Percentiles rank a stretch among this genome's conserved stretches.
These are phyloP conservation scores for Acipenser transmontanus DNA, from an alignment of 2,797 vertebrate species.

Conservation along the genomic window DNA sequence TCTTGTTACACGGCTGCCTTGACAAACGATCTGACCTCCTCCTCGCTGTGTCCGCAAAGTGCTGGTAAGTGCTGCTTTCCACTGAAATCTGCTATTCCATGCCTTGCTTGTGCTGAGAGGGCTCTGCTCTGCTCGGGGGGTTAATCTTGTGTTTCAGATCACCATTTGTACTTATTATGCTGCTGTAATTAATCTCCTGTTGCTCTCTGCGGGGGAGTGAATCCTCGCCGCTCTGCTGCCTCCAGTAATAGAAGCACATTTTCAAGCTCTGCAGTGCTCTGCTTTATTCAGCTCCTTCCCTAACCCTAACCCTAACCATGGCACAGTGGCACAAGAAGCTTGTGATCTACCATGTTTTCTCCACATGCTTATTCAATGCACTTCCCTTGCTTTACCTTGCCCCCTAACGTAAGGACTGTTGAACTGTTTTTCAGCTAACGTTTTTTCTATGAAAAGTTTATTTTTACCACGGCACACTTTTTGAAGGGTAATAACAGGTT, in stretches of 20 bases:
- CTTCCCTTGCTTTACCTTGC: too few species aligned
- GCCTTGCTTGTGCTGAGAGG: constrained; percentile 27
- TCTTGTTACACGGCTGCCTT: neutral
- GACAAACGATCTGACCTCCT: constrained; percentile 29
- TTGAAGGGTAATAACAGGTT: too few species aligned
- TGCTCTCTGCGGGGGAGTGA: constrained; percentile 74
- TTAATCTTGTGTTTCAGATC: constrained; percentile 68
- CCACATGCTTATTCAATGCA: too few species aligned
- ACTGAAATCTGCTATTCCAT: constrained; percentile 34
- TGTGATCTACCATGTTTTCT: too few species aligned
- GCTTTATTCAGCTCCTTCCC: neutral
- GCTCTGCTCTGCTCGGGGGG: constrained; percentile 56
- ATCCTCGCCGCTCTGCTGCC: constrained; percentile 66
- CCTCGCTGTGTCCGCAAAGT: constrained; percentile 6
- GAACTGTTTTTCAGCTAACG: too few species aligned
- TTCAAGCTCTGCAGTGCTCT: neutral
- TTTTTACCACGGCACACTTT: too few species aligned
- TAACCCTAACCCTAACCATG: neutral
- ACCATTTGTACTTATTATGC: constrained; percentile 80
- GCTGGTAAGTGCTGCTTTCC: neutral
- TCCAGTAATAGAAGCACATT: constrained; percentile 23
- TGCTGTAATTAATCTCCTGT: constrained; percentile 79
- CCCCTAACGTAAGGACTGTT: too few species aligned
- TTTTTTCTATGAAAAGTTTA: too few species aligned
- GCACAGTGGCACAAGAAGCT: too few species aligned